Conservation (phyloP, 2,797 vertebrate species). For the Kryptolebias ocellatus region DNA sequence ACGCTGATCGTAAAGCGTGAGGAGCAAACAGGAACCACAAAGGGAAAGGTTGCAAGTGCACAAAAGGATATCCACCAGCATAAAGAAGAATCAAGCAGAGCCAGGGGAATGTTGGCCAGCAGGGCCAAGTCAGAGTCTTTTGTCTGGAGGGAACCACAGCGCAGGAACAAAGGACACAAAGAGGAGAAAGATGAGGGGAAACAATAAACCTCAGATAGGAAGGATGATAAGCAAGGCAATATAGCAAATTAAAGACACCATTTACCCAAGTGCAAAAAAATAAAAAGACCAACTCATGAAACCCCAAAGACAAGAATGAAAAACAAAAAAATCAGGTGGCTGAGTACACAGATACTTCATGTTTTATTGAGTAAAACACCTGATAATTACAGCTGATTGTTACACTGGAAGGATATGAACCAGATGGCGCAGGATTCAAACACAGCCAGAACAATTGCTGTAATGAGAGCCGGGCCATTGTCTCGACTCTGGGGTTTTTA, state of each 20-base stretch:
- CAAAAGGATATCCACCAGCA: constrained; percentile 95
- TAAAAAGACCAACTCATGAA: constrained; percentile 24
- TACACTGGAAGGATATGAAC: constrained; percentile 89
- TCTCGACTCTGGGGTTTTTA: constrained; percentile 78
- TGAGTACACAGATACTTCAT: background rate
- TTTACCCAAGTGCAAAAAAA: constrained; percentile 44
- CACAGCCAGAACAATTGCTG: constrained; percentile 83
- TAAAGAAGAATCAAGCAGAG: constrained; percentile 90
- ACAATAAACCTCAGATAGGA: constrained; percentile 30
- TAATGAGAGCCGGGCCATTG: constrained; percentile 81
- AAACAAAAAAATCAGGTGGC: background rate
- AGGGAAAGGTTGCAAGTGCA: constrained; percentile 58
- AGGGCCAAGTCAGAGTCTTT: constrained; percentile 90
- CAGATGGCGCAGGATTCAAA: constrained; percentile 85
- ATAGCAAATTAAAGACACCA: constrained; percentile 34
- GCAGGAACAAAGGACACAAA: constrained; percentile 45
- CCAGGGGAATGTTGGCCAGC: constrained; percentile 89
- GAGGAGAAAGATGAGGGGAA: constrained; percentile 26
- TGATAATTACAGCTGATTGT: constrained; percentile 3
- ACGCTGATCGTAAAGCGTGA: constrained; percentile 28
- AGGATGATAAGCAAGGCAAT: constrained; percentile 26
- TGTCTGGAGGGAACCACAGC: constrained; percentile 73
- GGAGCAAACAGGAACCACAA: constrained; percentile 39
- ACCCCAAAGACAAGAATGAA: constrained; percentile 2
- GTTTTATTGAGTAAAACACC: background rate